phyloP scores from a whole-genome alignment of 2,113 vertebrate genomes.

The Oreocharis arfaki region DNA sequence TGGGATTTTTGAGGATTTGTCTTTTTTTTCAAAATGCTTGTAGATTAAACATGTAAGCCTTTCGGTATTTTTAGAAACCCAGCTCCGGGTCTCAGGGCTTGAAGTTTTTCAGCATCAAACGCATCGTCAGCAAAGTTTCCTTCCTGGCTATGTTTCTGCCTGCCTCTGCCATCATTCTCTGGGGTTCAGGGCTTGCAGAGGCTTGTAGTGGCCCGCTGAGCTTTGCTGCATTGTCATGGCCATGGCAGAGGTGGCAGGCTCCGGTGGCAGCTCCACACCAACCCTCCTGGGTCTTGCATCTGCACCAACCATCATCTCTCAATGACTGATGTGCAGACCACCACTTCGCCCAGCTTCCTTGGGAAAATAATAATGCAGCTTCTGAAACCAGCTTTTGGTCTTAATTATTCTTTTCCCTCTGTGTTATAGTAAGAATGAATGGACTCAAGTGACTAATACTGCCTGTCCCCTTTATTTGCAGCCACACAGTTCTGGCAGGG shows the following conservation, averaged over 20 bases:
- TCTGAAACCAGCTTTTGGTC: not conserved
- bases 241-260: not conserved
- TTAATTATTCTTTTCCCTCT: not conserved
- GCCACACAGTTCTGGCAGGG: not conserved
- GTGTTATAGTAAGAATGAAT: not conserved
- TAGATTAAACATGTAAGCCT: not conserved
- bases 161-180: not conserved
- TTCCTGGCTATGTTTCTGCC: not conserved
- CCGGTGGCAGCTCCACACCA: not conserved
- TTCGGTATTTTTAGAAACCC: not conserved
- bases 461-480: not conserved
- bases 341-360: not conserved
- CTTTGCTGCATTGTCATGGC: accelerated
- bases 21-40: not conserved
- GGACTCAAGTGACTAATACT: not conserved
- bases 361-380: not conserved
- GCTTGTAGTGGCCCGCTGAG: not conserved
- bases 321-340: not conserved
- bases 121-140: not conserved
- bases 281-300: accelerated
- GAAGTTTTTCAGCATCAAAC: not conserved
- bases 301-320: accelerated
- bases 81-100: accelerated
- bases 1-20: not conserved
- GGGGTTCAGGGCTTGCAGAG: accelerated